Evolutionary conservation across 2,797 vertebrate genomes (phyloP).

Genomic region (Malacoctenus gilli): DNA sequence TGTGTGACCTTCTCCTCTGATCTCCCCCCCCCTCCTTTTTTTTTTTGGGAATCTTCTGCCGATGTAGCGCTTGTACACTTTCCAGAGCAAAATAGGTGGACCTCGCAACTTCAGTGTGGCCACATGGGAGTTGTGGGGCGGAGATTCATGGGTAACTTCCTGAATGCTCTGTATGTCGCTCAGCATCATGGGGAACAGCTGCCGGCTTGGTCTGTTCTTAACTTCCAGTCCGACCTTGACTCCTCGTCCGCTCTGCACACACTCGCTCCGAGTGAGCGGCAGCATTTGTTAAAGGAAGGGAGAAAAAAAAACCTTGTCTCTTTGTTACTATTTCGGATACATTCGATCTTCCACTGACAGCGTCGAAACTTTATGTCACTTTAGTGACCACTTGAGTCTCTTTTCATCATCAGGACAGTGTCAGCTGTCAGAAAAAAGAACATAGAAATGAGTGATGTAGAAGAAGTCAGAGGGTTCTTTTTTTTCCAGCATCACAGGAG

Average conservation of each 20-base stretch:
- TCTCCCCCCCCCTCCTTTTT: too few relatives aligned
- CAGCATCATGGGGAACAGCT: constrained; percentile 63
- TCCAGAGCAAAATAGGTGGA: constrained; percentile 82
- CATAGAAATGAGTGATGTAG: not conserved
- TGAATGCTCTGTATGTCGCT: constrained; percentile 73
- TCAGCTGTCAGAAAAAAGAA: not conserved
- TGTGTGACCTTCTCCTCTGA: constrained; percentile 10
- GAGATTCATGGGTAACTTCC: constrained; percentile 85
- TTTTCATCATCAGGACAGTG: not conserved
- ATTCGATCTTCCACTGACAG: not conserved
- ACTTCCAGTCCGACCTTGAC: constrained; percentile 66
- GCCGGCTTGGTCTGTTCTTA: constrained; percentile 43
- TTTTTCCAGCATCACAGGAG: not conserved
- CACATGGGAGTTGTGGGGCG: constrained; percentile 85
- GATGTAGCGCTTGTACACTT: constrained; percentile 76
- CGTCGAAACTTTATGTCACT: not conserved
- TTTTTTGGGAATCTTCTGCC: constrained; percentile 62
- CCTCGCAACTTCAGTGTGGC: constrained; percentile 82
- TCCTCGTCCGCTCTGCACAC: constrained; percentile 44
- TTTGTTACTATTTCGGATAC: not conserved
- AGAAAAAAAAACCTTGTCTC: not conserved
- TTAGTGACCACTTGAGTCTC: not conserved
- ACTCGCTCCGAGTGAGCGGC: constrained; percentile 5
- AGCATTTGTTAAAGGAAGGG: constrained; percentile 20
- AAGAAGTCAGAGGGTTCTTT: not conserved